Base-by-base conservation (phyloP, 1,140 invertebrate genomes). In the Oncopeltus fasciatus region DNA sequence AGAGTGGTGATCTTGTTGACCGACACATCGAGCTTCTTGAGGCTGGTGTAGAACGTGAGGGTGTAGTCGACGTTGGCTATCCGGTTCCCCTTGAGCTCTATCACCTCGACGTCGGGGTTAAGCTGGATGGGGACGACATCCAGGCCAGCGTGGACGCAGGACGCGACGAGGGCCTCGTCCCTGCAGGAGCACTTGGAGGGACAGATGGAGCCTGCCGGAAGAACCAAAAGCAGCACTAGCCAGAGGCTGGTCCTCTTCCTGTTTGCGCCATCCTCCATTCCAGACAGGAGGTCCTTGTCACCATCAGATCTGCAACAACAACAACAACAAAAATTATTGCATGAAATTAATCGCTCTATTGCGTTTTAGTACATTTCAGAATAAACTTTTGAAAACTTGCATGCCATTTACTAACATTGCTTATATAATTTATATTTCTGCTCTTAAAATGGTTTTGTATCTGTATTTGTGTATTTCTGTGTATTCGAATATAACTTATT, bases 91-190 rank as follows among this genome's bases (percentile, higher is more conserved):
- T 84, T 85, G 31, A 90, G 78, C 68, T 88, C 86, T 68, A 90
- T 83, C 70, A 83, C 81, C 24, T 80, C 80, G 29, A 87, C 80
- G 69, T 88, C 85, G n/a, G 87, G 87, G 71, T 92, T 92, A 66
- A 92, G 78, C 69, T 90, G 88, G 63, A 91, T 90, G 31, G 90
- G 90, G 29, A 92, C 85, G 66, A 90, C 83, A 71, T 90, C 88
- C 51, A 92, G 78, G 51, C 78, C 80, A 12, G 85, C 86, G 65
- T 81, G 81, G 61, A 83, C 82, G 72, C 90, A 93, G 51, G 83
- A 79, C 2, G 83, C 82, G 14, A 80, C 79, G 46, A 88, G 78
- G 28, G 81, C 74, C 27, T 87, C 81, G 72, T 91, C 87, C 76
- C 90, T 83, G 76, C 90, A 93, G 47, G 77, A 77, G 71, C 90